Conservation (phyloP, 2,113 vertebrate genomes). For the Geococcyx californianus region DNA sequence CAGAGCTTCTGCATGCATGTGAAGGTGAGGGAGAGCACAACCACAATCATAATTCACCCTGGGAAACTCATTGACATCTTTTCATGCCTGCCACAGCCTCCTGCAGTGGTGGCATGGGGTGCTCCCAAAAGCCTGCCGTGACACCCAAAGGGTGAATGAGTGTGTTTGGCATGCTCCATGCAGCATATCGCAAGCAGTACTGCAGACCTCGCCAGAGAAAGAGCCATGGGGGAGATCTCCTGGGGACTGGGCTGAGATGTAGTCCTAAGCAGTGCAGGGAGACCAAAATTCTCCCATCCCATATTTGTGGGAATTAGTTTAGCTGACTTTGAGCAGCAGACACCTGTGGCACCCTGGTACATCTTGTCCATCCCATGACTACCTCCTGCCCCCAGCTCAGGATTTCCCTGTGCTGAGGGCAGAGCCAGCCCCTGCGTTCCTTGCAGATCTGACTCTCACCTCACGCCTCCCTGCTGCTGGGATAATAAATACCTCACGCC, state of each 20-base stretch:
- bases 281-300: neutral
- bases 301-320: neutral
- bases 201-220: neutral
- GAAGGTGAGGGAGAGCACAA: fast-evolving
- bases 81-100: neutral
- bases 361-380: fast-evolving
- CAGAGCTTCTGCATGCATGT: fast-evolving
- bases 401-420: neutral
- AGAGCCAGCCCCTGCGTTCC: neutral
- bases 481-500: slow-evolving; percentile 13
- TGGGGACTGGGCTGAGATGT: neutral
- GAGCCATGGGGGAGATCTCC: neutral
- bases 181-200: neutral
- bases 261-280: neutral
- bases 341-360: neutral
- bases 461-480: neutral
- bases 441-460: neutral
- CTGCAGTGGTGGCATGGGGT: neutral
- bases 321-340: neutral
- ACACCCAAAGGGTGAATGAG: neutral
- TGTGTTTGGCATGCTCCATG: fast-evolving
- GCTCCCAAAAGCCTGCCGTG: neutral
- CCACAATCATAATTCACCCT: neutral
- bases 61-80: neutral
- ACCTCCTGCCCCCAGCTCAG: neutral